Evolutionary conservation across 2,113 vertebrate species (phyloP), one percentile per base, ranked within the genome.

Genomic region (Cariama cristata): DNA sequence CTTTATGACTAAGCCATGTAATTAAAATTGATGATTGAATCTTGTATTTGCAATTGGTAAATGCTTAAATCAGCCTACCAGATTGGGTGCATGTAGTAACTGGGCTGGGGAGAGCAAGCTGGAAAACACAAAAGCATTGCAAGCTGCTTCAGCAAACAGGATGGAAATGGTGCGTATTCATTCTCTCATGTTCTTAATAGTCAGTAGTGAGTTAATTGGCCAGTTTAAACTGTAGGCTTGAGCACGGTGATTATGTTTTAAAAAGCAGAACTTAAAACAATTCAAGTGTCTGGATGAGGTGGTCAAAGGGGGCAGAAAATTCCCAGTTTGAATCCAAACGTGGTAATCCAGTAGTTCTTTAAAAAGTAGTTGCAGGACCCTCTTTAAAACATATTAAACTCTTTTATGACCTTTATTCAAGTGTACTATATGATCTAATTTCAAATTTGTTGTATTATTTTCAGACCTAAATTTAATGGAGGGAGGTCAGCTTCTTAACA

Each of bases 1-100:
- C 82, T 84, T 86, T 93, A 56, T 47, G 86, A 80, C 33, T 63
- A 60, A 95, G 83, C 21, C 40, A 18, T 91, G 52, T 95, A 92
- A 95, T 97, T 97, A 95, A 86, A 95, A 91, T 71, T 76, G 60
- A 52, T 86, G 55, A 95, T 93, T 87, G 73, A 84, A 87, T 97
- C 86, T 94, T 64, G 30, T 89, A 74, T 95, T 87, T 95, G 68
- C 3, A 8, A 86, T 92, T 90, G 76, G 88, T 88, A 95, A 90
- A 80, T 49, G 79, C 69, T 95, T 93, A 92, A 90, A 67, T 90
- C 35, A 44, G 88, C 63, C 79, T 85, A 13, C 79, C 55, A 92
- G 52, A 71, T 63, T 56, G 80, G 59, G 50, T 40, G 55, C 80
- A 86, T 93, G 45, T 73, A 85, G 79, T 86, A 86, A 69, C 82